Evolutionary conservation across 2,888 invertebrate species (phyloP), one percentile per base, ranked within the genome.

Genomic region (Fabriciana adippe): DNA sequence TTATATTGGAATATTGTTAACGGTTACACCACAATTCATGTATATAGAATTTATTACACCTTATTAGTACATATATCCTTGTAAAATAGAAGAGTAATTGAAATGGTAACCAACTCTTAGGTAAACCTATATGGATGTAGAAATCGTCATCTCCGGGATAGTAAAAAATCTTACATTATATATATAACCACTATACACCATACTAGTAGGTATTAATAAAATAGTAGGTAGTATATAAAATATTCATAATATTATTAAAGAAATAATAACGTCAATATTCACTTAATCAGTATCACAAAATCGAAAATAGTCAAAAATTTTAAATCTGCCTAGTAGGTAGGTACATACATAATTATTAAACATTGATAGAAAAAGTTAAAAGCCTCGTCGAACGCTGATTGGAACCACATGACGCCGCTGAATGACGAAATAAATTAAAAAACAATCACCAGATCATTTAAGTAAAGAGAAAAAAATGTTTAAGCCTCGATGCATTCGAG

Each of bases 391-490:
- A 74, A 72, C 83, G 76, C 83, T 90, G 92, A 92, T 92, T 92
- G 90, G 87, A 92, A 90, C 88, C 92, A 92, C 85, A 92, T 92
- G 92, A 90, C 90, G 84, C 81, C 82, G 84, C 76, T 76, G 84
- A 88, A 82, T 84, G 84, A 86, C 83, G 84, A 84, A 89, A 91
- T 89, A 91, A 91, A 91, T 90, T 91, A 90, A 92, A 91, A 92
- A 92, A 92, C 91, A 90, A 92, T 91, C 89, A 90, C 88, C 87
- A 89, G 87, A 86, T 89, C 89, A 88, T 92, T 92, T 91, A 83
- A 87, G 89, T 87, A 87, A 90, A 89, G 88, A 89, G 81, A 90
- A 90, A 90, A 90, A 91, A 85, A 77, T 76, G 77, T 87, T 84
- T 79, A 86, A 86, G 88, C 86, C 83, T 86, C 87, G 74, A 79